Conservation (phyloP, 1,140 invertebrate genomes). For the Homarus americanus region DNA sequence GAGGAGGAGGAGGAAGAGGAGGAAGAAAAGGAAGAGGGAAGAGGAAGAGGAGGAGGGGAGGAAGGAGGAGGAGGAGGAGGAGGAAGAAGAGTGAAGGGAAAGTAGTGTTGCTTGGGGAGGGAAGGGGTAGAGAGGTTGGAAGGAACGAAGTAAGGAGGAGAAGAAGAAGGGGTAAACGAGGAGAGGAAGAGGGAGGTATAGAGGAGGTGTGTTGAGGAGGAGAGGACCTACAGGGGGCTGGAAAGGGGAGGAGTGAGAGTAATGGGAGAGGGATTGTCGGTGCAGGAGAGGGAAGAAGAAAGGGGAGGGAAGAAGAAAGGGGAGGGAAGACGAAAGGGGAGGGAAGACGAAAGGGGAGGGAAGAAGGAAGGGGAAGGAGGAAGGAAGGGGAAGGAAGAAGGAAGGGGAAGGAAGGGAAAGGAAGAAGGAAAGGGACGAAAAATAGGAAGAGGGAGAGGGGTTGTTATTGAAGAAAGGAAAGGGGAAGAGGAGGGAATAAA, state of each 20-base stretch:
- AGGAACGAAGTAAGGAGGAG: not conserved
- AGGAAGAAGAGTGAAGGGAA: not conserved
- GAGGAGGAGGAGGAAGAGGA: not conserved
- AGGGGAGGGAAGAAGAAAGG: not conserved
- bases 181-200: not conserved
- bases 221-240: not conserved
- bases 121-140: not conserved
- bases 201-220: not conserved
- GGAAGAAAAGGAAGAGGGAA: not conserved
- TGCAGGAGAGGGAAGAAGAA: not conserved
- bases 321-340: no score
- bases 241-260: not conserved
- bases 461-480: no score
- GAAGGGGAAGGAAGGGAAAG: no score
- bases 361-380: no score
- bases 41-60: not conserved
- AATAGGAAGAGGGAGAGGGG: no score
- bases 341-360: no score
- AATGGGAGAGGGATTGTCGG: not conserved
- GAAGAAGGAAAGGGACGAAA: no score
- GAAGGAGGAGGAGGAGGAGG: not conserved
- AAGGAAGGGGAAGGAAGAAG: no score
- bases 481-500: no score
- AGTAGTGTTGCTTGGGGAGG: no score
- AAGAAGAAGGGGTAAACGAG: not conserved